Evolutionary conservation across 2,797 vertebrate genomes (phyloP).

Genomic region (Phataginus tetradactyla): DNA sequence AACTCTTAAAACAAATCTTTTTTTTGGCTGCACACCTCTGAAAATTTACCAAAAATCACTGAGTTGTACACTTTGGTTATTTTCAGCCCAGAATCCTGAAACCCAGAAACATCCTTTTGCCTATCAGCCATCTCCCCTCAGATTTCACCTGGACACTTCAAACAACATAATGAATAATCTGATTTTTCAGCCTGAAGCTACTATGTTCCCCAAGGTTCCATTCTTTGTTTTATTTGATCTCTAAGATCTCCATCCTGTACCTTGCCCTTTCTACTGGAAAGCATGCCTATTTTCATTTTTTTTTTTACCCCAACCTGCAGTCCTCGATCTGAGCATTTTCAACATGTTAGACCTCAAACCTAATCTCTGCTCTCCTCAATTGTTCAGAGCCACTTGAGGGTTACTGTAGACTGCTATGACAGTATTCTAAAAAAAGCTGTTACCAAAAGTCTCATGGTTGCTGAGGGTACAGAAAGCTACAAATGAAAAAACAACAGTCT

Average conservation of each 20-base stretch:
- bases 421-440: neutral
- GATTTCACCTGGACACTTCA: neutral
- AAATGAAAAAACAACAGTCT: neutral
- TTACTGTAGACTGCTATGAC: neutral
- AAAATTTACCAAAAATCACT: neutral
- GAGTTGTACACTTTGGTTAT: neutral
- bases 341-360: neutral
- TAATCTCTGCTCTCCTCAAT: neutral
- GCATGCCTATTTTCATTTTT: neutral
- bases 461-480: neutral
- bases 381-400: neutral
- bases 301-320: neutral
- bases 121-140: neutral
- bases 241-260: neutral
- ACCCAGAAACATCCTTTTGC: neutral
- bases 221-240: neutral
- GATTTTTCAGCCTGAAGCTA: constrained; percentile 6
- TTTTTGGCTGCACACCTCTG: neutral
- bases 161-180: neutral
- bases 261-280: neutral
- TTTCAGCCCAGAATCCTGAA: constrained; percentile 20
- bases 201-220: neutral
- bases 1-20: neutral
- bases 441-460: neutral
- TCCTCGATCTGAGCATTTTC: neutral